phyloP scores from a whole-genome alignment of 2,888 invertebrate genomes.

The Zhuqinia jingwanae region DNA sequence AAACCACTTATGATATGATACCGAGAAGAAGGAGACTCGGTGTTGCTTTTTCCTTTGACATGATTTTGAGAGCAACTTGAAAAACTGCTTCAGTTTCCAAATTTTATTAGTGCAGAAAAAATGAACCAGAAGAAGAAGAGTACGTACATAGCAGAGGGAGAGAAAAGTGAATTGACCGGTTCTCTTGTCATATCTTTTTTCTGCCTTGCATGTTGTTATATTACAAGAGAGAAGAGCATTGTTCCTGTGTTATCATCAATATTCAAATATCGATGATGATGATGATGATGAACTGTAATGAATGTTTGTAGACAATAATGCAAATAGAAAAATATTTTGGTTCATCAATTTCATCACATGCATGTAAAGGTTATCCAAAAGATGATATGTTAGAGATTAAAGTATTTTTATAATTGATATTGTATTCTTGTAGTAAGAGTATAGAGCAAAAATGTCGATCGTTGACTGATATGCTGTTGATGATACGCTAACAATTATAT shows the following conservation, averaged over 20 bases:
- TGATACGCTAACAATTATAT: no score
- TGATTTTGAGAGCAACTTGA: conserved; percentile 32
- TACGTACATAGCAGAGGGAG: not conserved
- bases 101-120: conserved; percentile 40
- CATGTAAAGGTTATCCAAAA: no score
- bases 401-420: no score
- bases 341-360: not conserved
- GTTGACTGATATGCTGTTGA: no score
- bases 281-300: not conserved
- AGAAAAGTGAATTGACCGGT: conserved; percentile 51
- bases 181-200: not conserved
- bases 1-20: conserved; percentile 17
- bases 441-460: no score
- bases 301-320: not conserved
- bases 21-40: not conserved
- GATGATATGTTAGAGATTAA: no score
- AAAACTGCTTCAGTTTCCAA: conserved; percentile 56
- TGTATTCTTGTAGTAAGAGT: no score
- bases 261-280: not conserved
- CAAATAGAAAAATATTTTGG: conserved; percentile 2
- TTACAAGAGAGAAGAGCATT: not conserved
- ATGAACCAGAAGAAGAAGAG: not conserved
- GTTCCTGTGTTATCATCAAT: not conserved
- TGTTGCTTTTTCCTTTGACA: not conserved
- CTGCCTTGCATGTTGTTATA: not conserved